Evolutionary conservation across 2,113 vertebrate genomes (phyloP).

Genomic region (Myotis brandtii): DNA sequence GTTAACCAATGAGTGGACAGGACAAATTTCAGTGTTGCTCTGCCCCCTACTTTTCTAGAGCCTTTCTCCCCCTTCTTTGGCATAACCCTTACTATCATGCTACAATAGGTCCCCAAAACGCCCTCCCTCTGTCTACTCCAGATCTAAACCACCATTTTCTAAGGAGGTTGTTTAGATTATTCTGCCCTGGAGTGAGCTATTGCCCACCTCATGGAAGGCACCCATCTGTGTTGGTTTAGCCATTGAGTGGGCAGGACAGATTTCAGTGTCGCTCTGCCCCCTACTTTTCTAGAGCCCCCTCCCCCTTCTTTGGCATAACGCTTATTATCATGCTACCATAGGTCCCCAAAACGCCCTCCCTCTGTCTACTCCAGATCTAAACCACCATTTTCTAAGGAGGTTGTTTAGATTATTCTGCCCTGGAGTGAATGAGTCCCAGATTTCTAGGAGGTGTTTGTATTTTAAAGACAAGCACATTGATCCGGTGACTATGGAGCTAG

Average conservation of each 20-base stretch:
- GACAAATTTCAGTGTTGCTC: too few relatives aligned
- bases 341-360: background rate
- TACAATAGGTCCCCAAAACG: too few relatives aligned
- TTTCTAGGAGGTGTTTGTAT: background rate
- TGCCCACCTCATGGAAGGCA: accelerated
- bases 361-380: background rate
- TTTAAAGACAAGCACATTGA: background rate
- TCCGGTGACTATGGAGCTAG: background rate
- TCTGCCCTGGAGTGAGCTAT: too few relatives aligned
- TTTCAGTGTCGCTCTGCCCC: too few relatives aligned
- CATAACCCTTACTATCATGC: too few relatives aligned
- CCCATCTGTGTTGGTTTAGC: background rate
- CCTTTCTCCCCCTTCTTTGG: too few relatives aligned
- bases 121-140: too few relatives aligned
- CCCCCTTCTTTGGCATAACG: background rate
- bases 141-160: too few relatives aligned
- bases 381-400: background rate
- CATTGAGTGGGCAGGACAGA: background rate
- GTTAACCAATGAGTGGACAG: too few relatives aligned
- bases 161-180: too few relatives aligned
- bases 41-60: too few relatives aligned
- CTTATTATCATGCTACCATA: background rate
- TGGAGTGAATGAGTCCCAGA: background rate
- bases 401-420: background rate
- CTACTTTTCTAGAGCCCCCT: background rate